A percentile compares a stretch with the other conserved stretches of the same genome.
These are phyloP conservation scores for Diceros bicornis DNA, from an alignment of 2,797 vertebrate genomes.

Conservation along the genomic window DNA sequence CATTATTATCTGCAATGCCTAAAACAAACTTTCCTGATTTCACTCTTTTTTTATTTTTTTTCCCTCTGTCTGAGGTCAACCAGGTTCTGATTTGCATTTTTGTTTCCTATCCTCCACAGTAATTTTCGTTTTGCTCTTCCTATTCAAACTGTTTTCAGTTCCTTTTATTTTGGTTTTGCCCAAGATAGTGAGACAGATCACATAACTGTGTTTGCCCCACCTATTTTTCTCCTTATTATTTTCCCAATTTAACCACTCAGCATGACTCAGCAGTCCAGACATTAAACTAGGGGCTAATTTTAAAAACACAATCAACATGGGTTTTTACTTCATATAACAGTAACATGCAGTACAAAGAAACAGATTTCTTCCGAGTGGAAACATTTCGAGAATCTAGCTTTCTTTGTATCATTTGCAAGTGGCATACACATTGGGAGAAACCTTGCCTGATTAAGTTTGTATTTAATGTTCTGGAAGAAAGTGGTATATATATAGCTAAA, in stretches of 20 bases:
- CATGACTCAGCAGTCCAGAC: neutral
- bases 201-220: too few relatives aligned
- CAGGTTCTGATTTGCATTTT: neutral
- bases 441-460: neutral
- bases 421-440: neutral
- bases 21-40: rapidly evolving
- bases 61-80: neutral
- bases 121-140: neutral
- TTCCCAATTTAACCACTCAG: neutral
- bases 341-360: neutral
- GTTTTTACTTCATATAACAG: neutral
- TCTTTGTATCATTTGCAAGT: neutral
- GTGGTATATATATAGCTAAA: neutral
- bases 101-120: neutral
- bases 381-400: neutral
- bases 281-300: neutral
- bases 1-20: neutral
- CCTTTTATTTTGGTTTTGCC: neutral
- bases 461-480: neutral
- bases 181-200: neutral
- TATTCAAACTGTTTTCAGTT: too few relatives aligned
- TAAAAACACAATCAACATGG: neutral
- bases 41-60: rapidly evolving
- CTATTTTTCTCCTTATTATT: neutral
- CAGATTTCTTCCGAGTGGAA: neutral